A percentile compares a stretch with the other conserved stretches of the same genome.
These are phyloP conservation scores for Cetoscarus ocellatus DNA, from an alignment of 2,797 vertebrate genomes.

Conservation along the genomic window DNA sequence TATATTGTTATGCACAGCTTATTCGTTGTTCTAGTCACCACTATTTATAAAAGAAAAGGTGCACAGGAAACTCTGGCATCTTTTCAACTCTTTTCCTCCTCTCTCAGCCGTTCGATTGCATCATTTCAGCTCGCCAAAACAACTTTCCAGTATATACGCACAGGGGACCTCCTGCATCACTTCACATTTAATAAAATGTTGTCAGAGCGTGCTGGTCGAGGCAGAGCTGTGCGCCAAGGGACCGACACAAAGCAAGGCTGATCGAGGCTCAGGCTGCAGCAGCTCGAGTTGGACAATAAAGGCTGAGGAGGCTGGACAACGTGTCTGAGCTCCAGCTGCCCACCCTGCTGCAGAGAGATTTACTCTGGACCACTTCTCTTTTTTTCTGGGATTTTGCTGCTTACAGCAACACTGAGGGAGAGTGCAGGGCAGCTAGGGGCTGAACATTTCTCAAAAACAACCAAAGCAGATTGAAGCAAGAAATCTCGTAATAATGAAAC, in stretches of 20 bases:
- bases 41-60: not conserved
- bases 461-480: not conserved
- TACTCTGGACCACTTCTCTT: constrained; percentile 2
- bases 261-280: constrained; percentile 11
- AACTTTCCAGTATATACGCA: constrained; percentile 42
- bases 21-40: too few relatives aligned
- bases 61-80: constrained; percentile 33
- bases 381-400: constrained; percentile 18
- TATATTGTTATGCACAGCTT: not conserved
- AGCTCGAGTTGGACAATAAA: constrained; percentile 14
- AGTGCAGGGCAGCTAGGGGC: constrained; percentile 4
- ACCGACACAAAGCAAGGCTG: constrained; percentile 20
- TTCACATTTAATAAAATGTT: constrained; percentile 42
- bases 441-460: not conserved
- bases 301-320: constrained; percentile 1
- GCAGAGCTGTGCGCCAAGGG: constrained; percentile 16
- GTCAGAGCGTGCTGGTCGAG: constrained; percentile 32
- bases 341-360: not conserved
- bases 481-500: not conserved
- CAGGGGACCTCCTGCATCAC: constrained; percentile 39
- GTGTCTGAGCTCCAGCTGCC: constrained; percentile 24
- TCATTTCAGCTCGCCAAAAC: constrained; percentile 47
- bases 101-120: constrained; percentile 45
- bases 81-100: constrained; percentile 40
- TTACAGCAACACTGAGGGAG: constrained; percentile 3